These are phyloP conservation scores for Threskiornis aethiopicus DNA, from an alignment of 2,797 vertebrate species.

Conservation along the genomic window DNA sequence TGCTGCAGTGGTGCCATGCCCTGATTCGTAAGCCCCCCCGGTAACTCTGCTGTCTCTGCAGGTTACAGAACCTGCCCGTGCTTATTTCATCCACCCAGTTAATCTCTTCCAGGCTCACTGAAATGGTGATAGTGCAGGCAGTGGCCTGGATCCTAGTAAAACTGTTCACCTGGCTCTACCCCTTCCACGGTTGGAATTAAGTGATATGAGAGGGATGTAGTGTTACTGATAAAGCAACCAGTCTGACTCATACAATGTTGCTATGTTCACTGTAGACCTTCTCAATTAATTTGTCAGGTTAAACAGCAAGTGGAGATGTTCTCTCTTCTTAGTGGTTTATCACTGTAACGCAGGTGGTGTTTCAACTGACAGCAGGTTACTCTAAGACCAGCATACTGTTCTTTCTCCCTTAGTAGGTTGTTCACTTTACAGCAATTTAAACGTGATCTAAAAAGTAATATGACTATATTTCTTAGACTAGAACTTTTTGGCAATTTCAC, in stretches of 20 bases:
- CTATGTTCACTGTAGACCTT: not conserved
- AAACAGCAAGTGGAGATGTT: not conserved
- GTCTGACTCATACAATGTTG: not conserved
- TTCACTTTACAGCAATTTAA: conserved; percentile 7
- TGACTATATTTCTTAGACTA: not conserved
- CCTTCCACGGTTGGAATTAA: not conserved
- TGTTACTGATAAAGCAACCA: not conserved
- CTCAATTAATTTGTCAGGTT: not conserved
- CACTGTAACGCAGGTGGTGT: not conserved
- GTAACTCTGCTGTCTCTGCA: not conserved
- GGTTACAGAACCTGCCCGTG: not conserved
- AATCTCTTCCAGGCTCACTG: not conserved
- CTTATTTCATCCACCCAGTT: not conserved
- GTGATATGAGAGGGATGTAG: not conserved
- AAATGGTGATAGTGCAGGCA: not conserved
- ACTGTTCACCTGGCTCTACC: not conserved
- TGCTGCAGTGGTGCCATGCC: not conserved
- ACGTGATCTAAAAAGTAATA: not conserved
- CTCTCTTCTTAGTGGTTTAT: not conserved
- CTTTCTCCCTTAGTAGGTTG: not conserved
- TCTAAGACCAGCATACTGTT: not conserved
- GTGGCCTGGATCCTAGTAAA: not conserved
- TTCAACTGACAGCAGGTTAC: not conserved
- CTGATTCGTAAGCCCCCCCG: not conserved
- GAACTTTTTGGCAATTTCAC: not conserved